A percentile compares a stretch with the other conserved stretches of the same genome.
phyloP scores from a whole-genome alignment of 2,888 invertebrate genomes.

The Dendrolimus pini region DNA sequence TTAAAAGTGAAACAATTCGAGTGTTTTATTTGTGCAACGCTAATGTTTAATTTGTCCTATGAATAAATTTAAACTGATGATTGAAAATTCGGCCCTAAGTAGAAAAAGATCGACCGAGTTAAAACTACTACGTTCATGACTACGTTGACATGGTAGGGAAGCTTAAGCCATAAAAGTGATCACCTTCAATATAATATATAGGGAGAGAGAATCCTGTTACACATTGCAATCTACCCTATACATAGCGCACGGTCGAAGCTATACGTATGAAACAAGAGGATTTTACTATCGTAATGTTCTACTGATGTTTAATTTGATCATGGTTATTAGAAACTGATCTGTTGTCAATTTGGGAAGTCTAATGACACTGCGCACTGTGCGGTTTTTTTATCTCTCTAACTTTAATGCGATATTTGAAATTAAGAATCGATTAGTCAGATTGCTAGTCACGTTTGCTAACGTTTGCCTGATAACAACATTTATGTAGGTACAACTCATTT shows the following conservation, averaged over 20 bases:
- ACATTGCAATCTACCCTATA: background rate
- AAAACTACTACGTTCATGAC: no score
- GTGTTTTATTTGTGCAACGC: no score
- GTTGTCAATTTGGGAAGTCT: slow-evolving; percentile 44
- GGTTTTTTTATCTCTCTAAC: slow-evolving; percentile 57
- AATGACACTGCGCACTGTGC: slow-evolving; percentile 45
- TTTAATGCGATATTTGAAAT: slow-evolving; percentile 66
- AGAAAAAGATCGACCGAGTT: no score
- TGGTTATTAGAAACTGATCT: slow-evolving; percentile 7
- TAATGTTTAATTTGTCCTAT: no score
- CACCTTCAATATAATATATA: slow-evolving; percentile 25
- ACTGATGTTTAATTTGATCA: background rate
- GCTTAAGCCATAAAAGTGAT: slow-evolving; percentile 63
- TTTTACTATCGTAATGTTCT: background rate
- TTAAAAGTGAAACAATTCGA: no score
- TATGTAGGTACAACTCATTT: background rate
- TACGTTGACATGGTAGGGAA: slow-evolving; percentile 34
- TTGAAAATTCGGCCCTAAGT: no score
- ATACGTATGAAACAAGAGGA: background rate
- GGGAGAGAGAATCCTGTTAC: slow-evolving; percentile 59
- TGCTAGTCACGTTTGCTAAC: slow-evolving; percentile 63
- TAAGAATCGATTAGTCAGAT: slow-evolving; percentile 66
- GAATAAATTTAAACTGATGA: no score
- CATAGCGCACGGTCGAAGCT: background rate
- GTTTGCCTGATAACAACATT: slow-evolving; percentile 19